These are phyloP conservation scores for Capreolus pygargus DNA, from an alignment of 2,113 vertebrate genomes.

Conservation along the genomic window DNA sequence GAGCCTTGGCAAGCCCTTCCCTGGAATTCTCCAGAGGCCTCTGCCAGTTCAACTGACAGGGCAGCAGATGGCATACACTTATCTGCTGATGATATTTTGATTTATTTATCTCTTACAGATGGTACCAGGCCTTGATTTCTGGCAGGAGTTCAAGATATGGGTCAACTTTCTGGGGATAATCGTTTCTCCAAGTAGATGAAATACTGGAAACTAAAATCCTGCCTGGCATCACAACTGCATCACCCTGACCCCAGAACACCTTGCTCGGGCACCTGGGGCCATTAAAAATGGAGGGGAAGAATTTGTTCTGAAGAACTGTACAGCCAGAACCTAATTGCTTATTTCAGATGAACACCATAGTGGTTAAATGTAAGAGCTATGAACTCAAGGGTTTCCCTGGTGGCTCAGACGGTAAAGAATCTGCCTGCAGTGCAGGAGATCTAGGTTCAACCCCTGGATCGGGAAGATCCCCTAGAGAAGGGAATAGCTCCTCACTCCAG, in stretches of 20 bases:
- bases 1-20: constrained; percentile 47
- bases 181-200: constrained; percentile 35
- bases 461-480: not conserved
- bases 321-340: not conserved
- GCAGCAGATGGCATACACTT: constrained; percentile 77
- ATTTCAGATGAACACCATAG: not conserved
- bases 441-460: not conserved
- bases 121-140: constrained; percentile 70
- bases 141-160: constrained; percentile 54
- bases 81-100: constrained; percentile 77
- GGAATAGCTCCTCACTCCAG: not conserved
- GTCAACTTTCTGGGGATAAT: constrained; percentile 59
- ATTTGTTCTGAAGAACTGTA: not conserved
- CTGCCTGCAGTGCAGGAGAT: not conserved
- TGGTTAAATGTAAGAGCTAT: not conserved
- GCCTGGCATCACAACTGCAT: not conserved
- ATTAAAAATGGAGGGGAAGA: not conserved
- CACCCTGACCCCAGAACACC: not conserved
- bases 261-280: not conserved
- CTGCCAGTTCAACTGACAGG: constrained; percentile 73
- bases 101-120: constrained; percentile 78
- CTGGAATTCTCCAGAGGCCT: constrained; percentile 57
- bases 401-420: not conserved
- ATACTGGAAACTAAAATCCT: not conserved
- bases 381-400: not conserved